Evolutionary conservation across 2,888 invertebrate species (phyloP).

Genomic region (Amblyjoppa fuscipennis): DNA sequence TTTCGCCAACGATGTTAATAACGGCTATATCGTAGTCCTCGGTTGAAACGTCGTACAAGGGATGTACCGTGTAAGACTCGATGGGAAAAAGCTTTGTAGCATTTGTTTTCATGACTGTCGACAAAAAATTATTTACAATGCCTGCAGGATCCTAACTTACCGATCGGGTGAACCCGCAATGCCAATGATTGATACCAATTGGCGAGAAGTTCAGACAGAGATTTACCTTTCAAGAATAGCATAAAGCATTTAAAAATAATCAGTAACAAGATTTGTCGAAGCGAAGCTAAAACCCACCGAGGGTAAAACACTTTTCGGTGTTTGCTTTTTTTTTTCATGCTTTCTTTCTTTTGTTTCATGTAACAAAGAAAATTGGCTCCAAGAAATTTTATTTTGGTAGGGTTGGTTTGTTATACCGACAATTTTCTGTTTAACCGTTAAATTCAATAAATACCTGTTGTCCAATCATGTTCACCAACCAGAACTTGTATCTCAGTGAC

Average conservation of each 20-base stretch:
- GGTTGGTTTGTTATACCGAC: too few relatives aligned
- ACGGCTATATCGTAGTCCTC: constrained; percentile 87
- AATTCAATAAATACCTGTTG: constrained; percentile 63
- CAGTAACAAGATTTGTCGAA: background rate
- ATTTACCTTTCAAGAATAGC: background rate
- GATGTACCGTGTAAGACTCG: constrained; percentile 85
- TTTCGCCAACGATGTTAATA: constrained; percentile 81
- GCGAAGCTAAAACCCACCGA: too few relatives aligned
- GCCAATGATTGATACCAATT: background rate
- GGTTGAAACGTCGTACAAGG: constrained; percentile 75
- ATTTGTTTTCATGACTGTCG: constrained; percentile 86
- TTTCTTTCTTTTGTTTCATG: too few relatives aligned
- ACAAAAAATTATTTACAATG: background rate
- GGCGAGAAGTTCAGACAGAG: background rate
- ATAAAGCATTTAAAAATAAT: background rate
- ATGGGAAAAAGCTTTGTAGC: constrained; percentile 84
- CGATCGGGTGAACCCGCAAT: background rate
- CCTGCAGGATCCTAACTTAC: background rate
- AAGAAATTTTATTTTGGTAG: too few relatives aligned
- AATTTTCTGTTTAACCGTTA: too few relatives aligned
- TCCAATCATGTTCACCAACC: constrained; percentile 80
- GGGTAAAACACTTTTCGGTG: too few relatives aligned
- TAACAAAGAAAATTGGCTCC: too few relatives aligned
- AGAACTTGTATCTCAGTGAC: constrained; percentile 60
- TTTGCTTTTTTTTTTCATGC: too few relatives aligned